Evolutionary conservation across 2,888 invertebrate genomes (phyloP), one percentile per base, ranked within the genome.

Genomic region (Encarsia formosa): DNA sequence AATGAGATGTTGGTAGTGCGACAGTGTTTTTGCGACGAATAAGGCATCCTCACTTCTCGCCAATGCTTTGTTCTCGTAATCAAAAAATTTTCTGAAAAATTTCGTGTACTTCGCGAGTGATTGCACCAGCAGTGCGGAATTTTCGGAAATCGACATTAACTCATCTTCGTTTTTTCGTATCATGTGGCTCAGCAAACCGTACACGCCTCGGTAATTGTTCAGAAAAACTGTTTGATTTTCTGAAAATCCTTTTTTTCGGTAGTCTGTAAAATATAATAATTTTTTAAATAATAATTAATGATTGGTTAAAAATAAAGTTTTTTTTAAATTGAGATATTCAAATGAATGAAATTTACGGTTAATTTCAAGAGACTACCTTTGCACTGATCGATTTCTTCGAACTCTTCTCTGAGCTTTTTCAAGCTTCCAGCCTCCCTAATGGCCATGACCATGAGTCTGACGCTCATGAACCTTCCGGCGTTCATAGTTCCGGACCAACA

Each of bases 1-100:
- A 16, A 52, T 43, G 8, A 56, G 26, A 31, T 52, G 52, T 15
- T 56, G 56, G 29, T 47, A 52, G n/a, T 48, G 56, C n/a, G 56
- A 56, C 1, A 56, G 20, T 6, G 53, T 39, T 23, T 40, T 47
- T 13, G 49, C 56, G 13, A 56, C 16, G 9, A 56, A 56, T 3
- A 56, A 35, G 3, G 52, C 56, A 16, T 52, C 29, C 9, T 56
- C 49, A 16, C 19, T 56, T 2, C n/a, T 15, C 0, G 16, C 20
- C 3, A 56, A 37, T 1, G 26, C 49, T 16, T 32, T 40, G 1
- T 31, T 29, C 2, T 52, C 56, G 15, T 37, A 34, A 4, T 56
- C 46, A n/a, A 56, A 56, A 37, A 52, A 41, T 11, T 19, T 24
- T 5, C 20, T 26, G 18, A 56, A 56, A 2, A 52, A 13, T 8